These are phyloP conservation scores for Pristionchus japonicus DNA, from an alignment of 2,888 invertebrate genomes.

Conservation along the genomic window DNA sequence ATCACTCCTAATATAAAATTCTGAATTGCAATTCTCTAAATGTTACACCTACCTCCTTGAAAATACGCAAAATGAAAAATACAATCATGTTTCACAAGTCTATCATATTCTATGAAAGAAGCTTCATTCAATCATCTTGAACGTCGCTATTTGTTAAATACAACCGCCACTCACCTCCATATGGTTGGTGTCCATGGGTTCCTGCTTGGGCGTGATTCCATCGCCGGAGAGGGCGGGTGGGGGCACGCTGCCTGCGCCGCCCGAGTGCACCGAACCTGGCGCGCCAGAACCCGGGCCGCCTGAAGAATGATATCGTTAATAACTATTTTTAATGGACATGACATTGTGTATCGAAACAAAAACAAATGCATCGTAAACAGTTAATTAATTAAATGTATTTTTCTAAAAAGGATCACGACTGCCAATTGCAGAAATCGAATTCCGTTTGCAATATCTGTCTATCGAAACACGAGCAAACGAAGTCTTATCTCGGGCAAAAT, in stretches of 20 bases:
- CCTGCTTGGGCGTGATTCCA: conserved; percentile 36
- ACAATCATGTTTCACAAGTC: too few relatives aligned
- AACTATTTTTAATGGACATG: neutral
- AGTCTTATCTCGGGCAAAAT: neutral
- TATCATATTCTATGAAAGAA: too few relatives aligned
- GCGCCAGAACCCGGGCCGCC: conserved; percentile 47
- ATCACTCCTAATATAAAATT: too few relatives aligned
- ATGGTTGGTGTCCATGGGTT: conserved; percentile 42
- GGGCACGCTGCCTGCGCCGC: conserved; percentile 44
- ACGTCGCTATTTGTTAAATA: too few relatives aligned
- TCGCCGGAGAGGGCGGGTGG: neutral
- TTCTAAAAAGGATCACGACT: too few relatives aligned
- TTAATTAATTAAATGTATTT: too few relatives aligned
- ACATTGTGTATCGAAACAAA: too few relatives aligned
- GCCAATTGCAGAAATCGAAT: neutral
- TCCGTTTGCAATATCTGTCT: neutral
- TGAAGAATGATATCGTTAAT: neutral
- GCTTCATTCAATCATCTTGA: too few relatives aligned
- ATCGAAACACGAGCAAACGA: neutral
- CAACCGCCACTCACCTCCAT: neutral
- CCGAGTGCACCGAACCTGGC: conserved; percentile 46
- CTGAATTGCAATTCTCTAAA: neutral
- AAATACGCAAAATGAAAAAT: too few relatives aligned
- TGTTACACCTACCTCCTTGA: neutral
- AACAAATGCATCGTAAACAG: too few relatives aligned